These are phyloP conservation scores for Aramus guarauna DNA, from an alignment of 2,113 vertebrate species.

Conservation along the genomic window DNA sequence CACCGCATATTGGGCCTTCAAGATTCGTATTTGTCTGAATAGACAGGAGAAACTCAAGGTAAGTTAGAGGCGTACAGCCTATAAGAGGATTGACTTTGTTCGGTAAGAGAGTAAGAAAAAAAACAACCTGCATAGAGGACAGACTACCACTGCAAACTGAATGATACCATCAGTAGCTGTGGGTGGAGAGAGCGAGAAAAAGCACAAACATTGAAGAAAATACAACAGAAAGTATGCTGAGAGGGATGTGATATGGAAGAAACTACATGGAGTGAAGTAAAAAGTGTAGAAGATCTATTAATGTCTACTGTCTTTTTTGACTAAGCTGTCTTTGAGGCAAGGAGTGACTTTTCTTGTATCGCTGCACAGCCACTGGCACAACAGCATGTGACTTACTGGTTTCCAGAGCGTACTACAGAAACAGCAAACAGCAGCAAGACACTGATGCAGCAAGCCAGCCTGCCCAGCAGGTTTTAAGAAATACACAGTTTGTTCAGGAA, in stretches of 20 bases:
- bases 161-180: neutral
- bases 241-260: neutral
- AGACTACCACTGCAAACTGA: neutral
- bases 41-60: neutral
- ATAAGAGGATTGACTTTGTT: neutral
- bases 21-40: neutral
- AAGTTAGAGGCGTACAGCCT: neutral
- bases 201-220: neutral
- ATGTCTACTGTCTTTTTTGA: neutral
- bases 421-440: neutral
- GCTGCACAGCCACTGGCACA: neutral
- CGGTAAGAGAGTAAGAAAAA: neutral
- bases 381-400: accelerated
- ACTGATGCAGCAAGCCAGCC: neutral
- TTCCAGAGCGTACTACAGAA: neutral
- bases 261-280: neutral
- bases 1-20: neutral
- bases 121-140: neutral
- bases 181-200: accelerated
- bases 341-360: neutral
- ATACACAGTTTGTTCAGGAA: neutral
- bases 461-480: neutral
- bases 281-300: neutral
- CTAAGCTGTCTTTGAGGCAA: neutral
- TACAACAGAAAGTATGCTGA: neutral